Evolutionary conservation across 2,797 vertebrate species (phyloP).

Genomic region (Eospalax fontanierii): DNA sequence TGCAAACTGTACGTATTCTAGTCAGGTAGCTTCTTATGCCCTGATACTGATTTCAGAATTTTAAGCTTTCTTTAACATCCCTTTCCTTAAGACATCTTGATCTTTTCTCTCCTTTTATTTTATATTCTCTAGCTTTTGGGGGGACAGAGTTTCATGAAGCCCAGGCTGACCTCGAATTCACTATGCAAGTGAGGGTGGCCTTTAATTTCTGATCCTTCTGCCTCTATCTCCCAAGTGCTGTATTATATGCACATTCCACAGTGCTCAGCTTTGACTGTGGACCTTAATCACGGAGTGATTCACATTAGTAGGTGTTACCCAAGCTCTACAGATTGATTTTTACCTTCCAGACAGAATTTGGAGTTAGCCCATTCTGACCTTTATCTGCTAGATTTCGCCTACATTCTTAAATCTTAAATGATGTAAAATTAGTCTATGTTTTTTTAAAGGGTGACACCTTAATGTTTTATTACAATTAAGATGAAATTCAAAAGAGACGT

Average conservation of each 20-base stretch:
- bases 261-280: neutral
- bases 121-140: neutral
- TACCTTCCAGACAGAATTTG: constrained; percentile 41
- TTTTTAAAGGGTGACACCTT: neutral
- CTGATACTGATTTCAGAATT: neutral
- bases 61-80: neutral
- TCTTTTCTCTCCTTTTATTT: neutral
- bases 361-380: constrained; percentile 10
- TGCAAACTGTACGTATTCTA: neutral
- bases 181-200: neutral
- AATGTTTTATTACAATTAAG: neutral
- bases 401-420: constrained; percentile 12
- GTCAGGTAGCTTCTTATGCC: constrained; percentile 8
- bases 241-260: neutral
- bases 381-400: constrained; percentile 17
- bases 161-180: neutral
- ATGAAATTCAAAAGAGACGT: neutral
- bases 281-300: constrained; percentile 45
- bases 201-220: neutral
- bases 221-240: neutral
- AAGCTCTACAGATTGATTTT: constrained; percentile 31
- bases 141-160: neutral
- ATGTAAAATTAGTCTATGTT: neutral
- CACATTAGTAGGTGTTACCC: neutral
- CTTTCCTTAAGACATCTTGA: neutral